Base-by-base conservation (phyloP, 2,888 invertebrate species). In the Cephus runcator region DNA sequence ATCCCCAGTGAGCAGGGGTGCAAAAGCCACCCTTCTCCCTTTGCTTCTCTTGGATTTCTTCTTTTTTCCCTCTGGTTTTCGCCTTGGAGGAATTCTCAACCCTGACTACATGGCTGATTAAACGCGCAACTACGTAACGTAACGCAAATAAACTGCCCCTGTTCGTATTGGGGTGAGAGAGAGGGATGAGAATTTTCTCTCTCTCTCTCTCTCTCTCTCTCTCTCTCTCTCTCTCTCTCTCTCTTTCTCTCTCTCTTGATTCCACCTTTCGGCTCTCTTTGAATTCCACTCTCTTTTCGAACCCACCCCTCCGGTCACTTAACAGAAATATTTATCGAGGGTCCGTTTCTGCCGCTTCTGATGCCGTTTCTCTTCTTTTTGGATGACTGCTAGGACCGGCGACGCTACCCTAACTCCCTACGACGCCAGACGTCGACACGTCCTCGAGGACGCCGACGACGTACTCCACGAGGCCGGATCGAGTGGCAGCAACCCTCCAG, bases 241-340 rank as follows among this genome's bases (percentile, higher is more conserved):
- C 79, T 75, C 76, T 56, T 9, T 76, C 69, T 83, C 82, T 84
- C 80, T 85, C 87, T 87, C 87, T 87, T 87, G 87, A 90, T 88
- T 90, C 86, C 86, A 90, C 90, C 89, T 89, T 90, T 90, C 86
- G 85, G 85, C 85, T 87, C 88, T 88, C 90, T 91, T 90, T 90
- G 89, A 90, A 89, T 89, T 86, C 87, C 83, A 85, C 71, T 75
- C 74, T 71, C 68, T 69, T 74, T 34, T 23, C 12, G 71, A 69
- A 69, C 85, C 83, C 85, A 33, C 75, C 81, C 77, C 82, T 82
- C 86, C 87, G 90, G 89, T 90, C 91, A 91, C 90, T 91, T 88
- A 89, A 89, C 88, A 88, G 88, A 90, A 90, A 91, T 91, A 90
- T 91, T 91, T 91, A 91, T 90, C 90, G 88, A 91, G 88, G 85